Base-by-base conservation (phyloP, 2,797 vertebrate genomes). In the Sus cebifrons region DNA sequence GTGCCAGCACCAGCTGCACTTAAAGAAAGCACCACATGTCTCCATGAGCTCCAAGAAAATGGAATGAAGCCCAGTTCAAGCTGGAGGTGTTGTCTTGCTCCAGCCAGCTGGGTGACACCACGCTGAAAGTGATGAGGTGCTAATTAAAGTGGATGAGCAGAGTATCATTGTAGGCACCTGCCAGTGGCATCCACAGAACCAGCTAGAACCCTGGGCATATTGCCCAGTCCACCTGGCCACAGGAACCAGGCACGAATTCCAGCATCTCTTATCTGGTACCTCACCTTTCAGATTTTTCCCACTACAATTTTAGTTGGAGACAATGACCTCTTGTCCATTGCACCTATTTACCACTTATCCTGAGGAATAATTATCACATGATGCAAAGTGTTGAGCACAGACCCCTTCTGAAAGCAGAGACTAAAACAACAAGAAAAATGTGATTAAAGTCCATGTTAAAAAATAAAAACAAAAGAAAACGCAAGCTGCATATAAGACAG, bases 131-230 rank as follows among this genome's bases (percentile, higher is more conserved):
- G 97, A 98, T 97, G 94, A 99, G 98, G 99, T 99, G 99, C 98
- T 99, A 99, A 99, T 99, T 99, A 99, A 98, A 98, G 98, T 96
- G 97, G 96, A 98, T 97, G 98, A 99, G 98, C 98, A 98, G 96
- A 99, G 98, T 98, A 97, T 98, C 97, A 36, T 97, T 56, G 96
- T 98, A 98, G 97, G 99, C 98, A 99, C 98, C 98, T 98, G 97
- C 96, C 97, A 98, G 98, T 97, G 98, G 98, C 98, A 98, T 98
- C 98, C 94, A 97, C 98, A 98, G 98, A 98, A 99, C 98, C 98
- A 91, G 16, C 85, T 90, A 86, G 95, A 97, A 98, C 95, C 92
- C 94, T 79, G 95, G 92, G 94, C 97, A 97, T 97, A 97, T 93
- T 81, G 96, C 94, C 89, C 70, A 82, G 86, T 89, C 79, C 86